Evolutionary conservation across 2,888 invertebrate species (phyloP).

Genomic region (Megaustenia siamemsis): DNA sequence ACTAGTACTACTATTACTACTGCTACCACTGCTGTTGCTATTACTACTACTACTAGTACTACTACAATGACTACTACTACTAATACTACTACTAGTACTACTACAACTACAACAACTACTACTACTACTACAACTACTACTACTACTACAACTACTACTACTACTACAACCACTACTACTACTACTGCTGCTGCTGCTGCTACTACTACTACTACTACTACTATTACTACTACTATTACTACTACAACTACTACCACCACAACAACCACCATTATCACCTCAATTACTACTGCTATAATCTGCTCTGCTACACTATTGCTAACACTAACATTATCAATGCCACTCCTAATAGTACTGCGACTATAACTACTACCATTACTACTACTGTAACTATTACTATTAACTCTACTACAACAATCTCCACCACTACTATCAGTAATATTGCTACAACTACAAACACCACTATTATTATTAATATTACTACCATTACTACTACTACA

Average conservation of each 20-base stretch:
- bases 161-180: neutral
- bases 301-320: neutral
- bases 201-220: constrained; percentile 3
- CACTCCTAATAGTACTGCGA: neutral
- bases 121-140: constrained; percentile 3
- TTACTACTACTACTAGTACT: constrained; percentile 43
- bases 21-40: constrained; percentile 34
- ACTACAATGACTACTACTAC: constrained; percentile 34
- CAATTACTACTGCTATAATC: neutral
- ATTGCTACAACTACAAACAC: too few species aligned
- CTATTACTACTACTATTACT: neutral
- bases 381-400: neutral
- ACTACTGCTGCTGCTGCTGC: constrained; percentile 22
- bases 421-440: too few species aligned
- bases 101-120: neutral
- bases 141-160: constrained; percentile 19
- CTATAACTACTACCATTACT: neutral
- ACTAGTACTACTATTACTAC: constrained; percentile 40
- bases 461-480: too few species aligned
- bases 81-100: neutral
- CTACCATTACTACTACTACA: too few species aligned
- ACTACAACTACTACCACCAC: neutral
- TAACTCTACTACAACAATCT: neutral
- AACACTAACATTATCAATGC: too few species aligned
- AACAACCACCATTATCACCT: neutral